phyloP scores from a whole-genome alignment of 2,113 vertebrate genomes.

The Psilopogon haemacephalus region DNA sequence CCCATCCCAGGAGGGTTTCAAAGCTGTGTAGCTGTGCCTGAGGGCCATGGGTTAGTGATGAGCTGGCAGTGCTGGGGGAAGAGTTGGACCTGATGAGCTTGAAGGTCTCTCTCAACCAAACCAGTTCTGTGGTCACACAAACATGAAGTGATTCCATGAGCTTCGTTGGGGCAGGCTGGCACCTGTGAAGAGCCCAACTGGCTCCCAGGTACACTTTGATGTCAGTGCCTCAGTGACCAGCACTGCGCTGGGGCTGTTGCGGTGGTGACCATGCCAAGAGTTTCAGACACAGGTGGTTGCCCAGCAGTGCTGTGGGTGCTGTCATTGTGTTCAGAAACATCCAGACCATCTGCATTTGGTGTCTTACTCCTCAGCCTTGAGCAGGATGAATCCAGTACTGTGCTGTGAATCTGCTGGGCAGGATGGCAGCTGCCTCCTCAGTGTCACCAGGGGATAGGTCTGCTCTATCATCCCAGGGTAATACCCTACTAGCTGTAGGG shows the following conservation, averaged over 20 bases:
- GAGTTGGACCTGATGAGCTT: not conserved
- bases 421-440: not conserved
- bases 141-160: too few relatives aligned
- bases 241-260: not conserved
- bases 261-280: rapidly evolving
- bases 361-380: not conserved
- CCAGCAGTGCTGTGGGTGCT: rapidly evolving
- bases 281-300: rapidly evolving
- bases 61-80: too few relatives aligned
- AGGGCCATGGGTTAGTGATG: too few relatives aligned
- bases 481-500: not conserved
- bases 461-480: not conserved
- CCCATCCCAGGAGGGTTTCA: too few relatives aligned
- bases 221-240: rapidly evolving
- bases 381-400: not conserved
- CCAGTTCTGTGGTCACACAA: not conserved
- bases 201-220: not conserved
- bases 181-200: not conserved
- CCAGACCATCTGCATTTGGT: rapidly evolving
- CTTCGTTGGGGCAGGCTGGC: not conserved
- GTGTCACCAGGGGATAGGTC: not conserved
- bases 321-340: not conserved
- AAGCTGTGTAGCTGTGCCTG: too few relatives aligned
- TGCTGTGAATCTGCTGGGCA: not conserved
- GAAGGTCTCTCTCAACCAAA: not conserved